Percentiles rank a stretch among this genome's conserved stretches.
Conservation (phyloP, 2,797 vertebrate species). For the Pantherophis alleghaniensis region DNA sequence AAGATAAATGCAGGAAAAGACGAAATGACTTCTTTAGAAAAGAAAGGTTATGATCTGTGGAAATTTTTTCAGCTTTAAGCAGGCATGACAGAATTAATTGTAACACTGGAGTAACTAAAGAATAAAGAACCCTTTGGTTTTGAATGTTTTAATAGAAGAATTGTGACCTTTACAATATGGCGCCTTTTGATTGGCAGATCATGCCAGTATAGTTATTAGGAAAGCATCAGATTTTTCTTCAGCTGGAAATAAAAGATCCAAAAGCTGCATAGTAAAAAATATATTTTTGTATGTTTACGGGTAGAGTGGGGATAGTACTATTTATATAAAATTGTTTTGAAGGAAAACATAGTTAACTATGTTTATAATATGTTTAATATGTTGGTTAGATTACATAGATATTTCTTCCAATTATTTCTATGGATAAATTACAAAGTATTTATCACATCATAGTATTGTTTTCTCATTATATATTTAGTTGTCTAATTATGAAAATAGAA, state of each 20-base stretch:
- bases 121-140: conserved; percentile 57
- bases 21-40: conserved; percentile 53
- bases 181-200: conserved; percentile 60
- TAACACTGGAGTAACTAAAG: conserved; percentile 55
- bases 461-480: neutral
- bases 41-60: conserved; percentile 66
- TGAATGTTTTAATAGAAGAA: conserved; percentile 57
- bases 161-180: conserved; percentile 69
- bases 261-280: conserved; percentile 25
- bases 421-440: neutral
- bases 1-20: conserved; percentile 55
- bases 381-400: neutral
- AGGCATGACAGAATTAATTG: conserved; percentile 71
- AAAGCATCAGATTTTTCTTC: neutral
- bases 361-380: neutral
- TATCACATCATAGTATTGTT: neutral
- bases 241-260: conserved; percentile 37
- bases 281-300: conserved; percentile 17
- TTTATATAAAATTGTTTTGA: neutral
- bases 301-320: neutral
- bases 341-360: neutral
- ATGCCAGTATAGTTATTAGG: conserved; percentile 47
- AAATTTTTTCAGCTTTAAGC: conserved; percentile 57
- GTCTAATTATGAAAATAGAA: neutral
- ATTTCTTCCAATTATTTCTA: neutral